A percentile compares a stretch with the other conserved stretches of the same genome.
Conservation (phyloP, 2,113 vertebrate species). For the Semicossyphus pulcher region DNA sequence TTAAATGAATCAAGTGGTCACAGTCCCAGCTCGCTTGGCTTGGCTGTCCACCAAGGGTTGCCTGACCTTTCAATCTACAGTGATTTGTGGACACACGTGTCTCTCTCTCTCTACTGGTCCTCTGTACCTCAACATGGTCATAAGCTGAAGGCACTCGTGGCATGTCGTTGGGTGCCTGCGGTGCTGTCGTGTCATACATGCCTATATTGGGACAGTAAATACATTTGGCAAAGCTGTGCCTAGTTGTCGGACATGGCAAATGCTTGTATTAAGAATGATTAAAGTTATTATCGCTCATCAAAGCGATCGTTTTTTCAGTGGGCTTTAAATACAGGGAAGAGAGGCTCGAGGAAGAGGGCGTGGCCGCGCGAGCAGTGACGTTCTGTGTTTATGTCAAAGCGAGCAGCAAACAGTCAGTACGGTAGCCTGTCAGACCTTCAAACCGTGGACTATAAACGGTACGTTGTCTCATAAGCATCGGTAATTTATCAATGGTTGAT, state of each 20-base stretch:
- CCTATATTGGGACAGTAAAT: slow-evolving; percentile 54
- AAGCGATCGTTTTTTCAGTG: rapidly evolving
- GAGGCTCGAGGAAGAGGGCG: slow-evolving; percentile 37
- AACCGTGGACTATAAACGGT: slow-evolving; percentile 58
- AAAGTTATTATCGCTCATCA: not conserved
- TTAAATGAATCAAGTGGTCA: too few species aligned
- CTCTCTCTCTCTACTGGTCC: not conserved
- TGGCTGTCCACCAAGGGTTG: not conserved
- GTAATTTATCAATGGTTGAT: not conserved
- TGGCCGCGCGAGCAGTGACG: slow-evolving; percentile 57
- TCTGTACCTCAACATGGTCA: slow-evolving; percentile 43
- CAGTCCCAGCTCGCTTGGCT: too few species aligned
- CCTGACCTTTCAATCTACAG: not conserved
- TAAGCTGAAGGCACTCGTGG: slow-evolving; percentile 29
- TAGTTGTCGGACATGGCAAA: not conserved
- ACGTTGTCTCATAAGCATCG: not conserved
- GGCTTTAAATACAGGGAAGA: not conserved
- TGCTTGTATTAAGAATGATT: rapidly evolving
- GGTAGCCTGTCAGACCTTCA: slow-evolving; percentile 41
- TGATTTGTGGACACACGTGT: slow-evolving; percentile 5
- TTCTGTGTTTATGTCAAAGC: slow-evolving; percentile 72
- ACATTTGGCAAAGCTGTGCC: not conserved
- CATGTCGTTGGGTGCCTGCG: not conserved
- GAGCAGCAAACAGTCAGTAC: slow-evolving; percentile 7
- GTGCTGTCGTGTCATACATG: slow-evolving; percentile 1